Evolutionary conservation across 2,113 vertebrate genomes (phyloP).

Genomic region (Azemiops feae): DNA sequence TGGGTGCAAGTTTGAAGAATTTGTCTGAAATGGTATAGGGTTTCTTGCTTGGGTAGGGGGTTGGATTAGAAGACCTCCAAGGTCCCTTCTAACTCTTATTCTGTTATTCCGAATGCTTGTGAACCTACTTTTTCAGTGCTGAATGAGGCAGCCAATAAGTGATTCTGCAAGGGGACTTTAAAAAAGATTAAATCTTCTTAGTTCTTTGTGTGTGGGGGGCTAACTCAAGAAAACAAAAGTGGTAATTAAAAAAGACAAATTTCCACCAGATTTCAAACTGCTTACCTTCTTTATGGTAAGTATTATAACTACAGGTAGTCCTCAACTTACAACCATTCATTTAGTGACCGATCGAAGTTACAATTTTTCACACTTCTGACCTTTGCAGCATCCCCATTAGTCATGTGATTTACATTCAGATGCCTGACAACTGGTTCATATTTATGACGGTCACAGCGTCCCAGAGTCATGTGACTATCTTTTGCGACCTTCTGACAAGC

Average conservation of each 20-base stretch:
- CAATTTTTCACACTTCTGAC: too few species aligned
- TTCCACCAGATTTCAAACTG: neutral
- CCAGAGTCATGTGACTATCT: too few species aligned
- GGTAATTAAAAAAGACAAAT: neutral
- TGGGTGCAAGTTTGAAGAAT: neutral
- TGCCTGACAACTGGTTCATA: too few species aligned
- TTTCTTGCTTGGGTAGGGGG: too few species aligned
- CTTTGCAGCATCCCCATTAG: too few species aligned
- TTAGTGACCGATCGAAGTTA: too few species aligned
- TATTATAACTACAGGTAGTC: neutral
- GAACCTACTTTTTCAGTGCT: neutral
- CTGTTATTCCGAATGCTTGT: neutral
- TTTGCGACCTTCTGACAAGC: neutral
- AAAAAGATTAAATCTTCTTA: neutral
- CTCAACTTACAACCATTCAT: too few species aligned
- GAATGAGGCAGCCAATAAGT: neutral
- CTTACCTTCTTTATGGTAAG: neutral
- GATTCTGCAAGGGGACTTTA: neutral
- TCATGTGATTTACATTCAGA: too few species aligned
- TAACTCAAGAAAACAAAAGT: neutral
- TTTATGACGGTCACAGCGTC: too few species aligned
- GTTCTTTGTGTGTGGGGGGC: neutral
- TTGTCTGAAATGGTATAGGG: neutral
- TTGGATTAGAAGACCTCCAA: too few species aligned
- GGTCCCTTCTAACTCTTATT: neutral